These are phyloP conservation scores for Sminthurinus signatus DNA, from an alignment of 1,140 invertebrate genomes.

Conservation along the genomic window DNA sequence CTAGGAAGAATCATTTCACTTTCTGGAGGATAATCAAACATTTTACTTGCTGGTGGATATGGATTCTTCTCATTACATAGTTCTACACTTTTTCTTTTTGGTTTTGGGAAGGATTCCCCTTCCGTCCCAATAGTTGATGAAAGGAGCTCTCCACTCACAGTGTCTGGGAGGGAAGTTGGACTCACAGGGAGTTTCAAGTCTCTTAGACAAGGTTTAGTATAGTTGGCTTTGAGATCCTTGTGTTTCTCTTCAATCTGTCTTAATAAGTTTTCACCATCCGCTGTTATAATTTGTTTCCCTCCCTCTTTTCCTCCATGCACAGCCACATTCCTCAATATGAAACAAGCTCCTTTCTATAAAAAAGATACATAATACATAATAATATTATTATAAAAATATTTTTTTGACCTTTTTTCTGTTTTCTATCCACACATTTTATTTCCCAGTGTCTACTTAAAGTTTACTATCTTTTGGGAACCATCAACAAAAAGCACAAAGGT, in stretches of 20 bases:
- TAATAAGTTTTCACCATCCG: slow-evolving; percentile 12
- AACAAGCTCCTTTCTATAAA: slow-evolving; percentile 25
- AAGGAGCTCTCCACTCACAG: not conserved
- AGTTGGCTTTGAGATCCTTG: slow-evolving; percentile 14
- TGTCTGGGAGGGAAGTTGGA: not conserved
- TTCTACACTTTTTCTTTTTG: not conserved
- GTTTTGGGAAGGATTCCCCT: no score
- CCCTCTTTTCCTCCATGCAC: slow-evolving; percentile 14
- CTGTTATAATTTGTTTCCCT: slow-evolving; percentile 13
- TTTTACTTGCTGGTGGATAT: not conserved
- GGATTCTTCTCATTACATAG: not conserved
- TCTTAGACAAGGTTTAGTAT: slow-evolving; percentile 16
- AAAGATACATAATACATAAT: no score
- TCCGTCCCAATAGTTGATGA: not conserved
- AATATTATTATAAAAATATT: no score
- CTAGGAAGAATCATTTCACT: not conserved
- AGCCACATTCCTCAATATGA: slow-evolving; percentile 20
- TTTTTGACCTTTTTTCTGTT: no score
- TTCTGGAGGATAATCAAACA: not conserved
- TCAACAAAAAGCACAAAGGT: no score
- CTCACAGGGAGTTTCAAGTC: slow-evolving; percentile 2
- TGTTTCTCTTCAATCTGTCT: slow-evolving; percentile 8
- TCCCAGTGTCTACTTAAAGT: no score
- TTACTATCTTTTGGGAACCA: no score
- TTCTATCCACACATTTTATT: no score